Evolutionary conservation across 2,797 vertebrate species (phyloP), one percentile per base, ranked within the genome.

Genomic region (Enteromius radiatus): DNA sequence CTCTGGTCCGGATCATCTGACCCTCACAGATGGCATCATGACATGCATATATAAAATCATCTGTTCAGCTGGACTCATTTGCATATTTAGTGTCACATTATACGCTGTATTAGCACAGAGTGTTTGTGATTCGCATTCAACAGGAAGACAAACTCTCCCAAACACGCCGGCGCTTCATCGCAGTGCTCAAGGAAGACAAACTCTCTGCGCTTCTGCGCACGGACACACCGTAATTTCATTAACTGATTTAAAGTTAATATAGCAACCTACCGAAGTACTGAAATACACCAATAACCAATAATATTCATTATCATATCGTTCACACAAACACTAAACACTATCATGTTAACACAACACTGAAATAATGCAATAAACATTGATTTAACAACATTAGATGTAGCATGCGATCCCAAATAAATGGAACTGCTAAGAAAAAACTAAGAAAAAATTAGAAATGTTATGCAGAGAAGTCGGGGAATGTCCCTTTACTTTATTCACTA

Each of bases 11-110:
- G 26, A 91, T 88, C 92, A 91, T 91, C 89, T 92, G 94, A 94
- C 86, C 85, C 90, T 85, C 90, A 88, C 94, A 95, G 94, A 94
- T 95, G 94, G 94, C 89, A 89, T 87, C 92, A 91, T 95, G 94
- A 95, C 94, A 94, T 89, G 91, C 92, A 90, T 91, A 92, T 94
- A 93, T 93, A 92, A 86, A 92, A 93, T 95, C 94, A 94, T 93
- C 90, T 94, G 93, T 92, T 92, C 89, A 86, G 74, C 90, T 92
- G 91, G 91, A 91, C 91, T 87, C 84, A 90, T 89, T 89, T 92
- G 93, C 93, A 95, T 94, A 95, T 94, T 95, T 94, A 93, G 91
- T 95, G 94, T 95, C 94, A 95, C 91, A 95, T 95, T 95, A 95
- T 95, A 94, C 93, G 94, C 91, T 93, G 89, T 93, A 94, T 95